Evolutionary conservation across 2,888 invertebrate species (phyloP).

Genomic region (Sphecodes monilicornis): DNA sequence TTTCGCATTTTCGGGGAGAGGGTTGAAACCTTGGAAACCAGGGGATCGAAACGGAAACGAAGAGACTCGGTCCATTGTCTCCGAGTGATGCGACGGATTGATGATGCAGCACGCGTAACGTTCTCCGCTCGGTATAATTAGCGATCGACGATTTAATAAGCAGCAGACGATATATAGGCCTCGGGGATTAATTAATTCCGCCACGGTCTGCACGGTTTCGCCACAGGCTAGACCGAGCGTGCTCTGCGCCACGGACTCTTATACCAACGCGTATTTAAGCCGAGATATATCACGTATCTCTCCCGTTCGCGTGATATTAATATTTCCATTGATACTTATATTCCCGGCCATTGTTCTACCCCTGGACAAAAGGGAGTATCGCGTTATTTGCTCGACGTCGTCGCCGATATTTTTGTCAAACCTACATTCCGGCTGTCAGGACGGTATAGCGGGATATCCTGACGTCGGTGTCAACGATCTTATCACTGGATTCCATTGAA

Average conservation of each 20-base stretch:
- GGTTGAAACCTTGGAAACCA: not conserved
- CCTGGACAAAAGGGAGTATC: conserved; percentile 35
- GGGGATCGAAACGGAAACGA: conserved; percentile 16
- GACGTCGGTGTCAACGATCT: conserved; percentile 25
- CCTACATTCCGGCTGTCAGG: conserved; percentile 29
- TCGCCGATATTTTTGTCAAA: conserved; percentile 51
- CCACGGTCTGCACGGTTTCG: conserved; percentile 38
- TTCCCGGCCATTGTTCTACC: conserved; percentile 38
- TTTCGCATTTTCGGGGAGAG: not conserved
- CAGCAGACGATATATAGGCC: conserved; percentile 46
- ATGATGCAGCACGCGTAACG: conserved; percentile 58
- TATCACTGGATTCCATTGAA: not conserved
- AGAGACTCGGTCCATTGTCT: conserved; percentile 9
- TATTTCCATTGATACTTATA: conserved; percentile 49
- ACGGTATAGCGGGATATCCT: conserved; percentile 24
- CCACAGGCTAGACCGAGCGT: conserved; percentile 14
- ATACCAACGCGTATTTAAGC: conserved; percentile 46
- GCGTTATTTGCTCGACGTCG: conserved; percentile 38
- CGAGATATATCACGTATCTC: conserved; percentile 44
- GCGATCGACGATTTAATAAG: conserved; percentile 72
- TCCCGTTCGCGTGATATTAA: conserved; percentile 35
- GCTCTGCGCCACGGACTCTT: conserved; percentile 22
- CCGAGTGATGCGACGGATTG: conserved; percentile 41
- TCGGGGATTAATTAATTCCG: conserved; percentile 71
- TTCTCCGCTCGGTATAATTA: conserved; percentile 72